Conservation (phyloP, 2,113 vertebrate genomes). For the Anhinga rufa region DNA sequence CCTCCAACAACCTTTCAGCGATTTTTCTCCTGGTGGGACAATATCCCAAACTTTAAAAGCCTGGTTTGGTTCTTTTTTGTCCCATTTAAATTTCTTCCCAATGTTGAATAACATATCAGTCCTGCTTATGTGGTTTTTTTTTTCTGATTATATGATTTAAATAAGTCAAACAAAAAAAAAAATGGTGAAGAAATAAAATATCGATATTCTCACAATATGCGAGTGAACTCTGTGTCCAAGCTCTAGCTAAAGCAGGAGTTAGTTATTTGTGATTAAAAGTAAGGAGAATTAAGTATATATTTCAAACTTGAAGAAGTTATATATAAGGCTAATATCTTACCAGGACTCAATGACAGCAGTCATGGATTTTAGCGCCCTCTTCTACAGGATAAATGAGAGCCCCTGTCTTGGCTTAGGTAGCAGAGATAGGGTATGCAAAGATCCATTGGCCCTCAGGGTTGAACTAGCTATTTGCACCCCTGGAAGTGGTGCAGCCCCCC, state of each 20-base stretch:
- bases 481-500: background rate
- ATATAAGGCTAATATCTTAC: background rate
- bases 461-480: background rate
- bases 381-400: background rate
- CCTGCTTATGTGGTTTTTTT: background rate
- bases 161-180: background rate
- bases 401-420: background rate
- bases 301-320: background rate
- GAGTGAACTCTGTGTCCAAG: background rate
- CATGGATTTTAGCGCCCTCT: background rate
- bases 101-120: background rate
- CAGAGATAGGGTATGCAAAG: background rate
- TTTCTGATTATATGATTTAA: background rate
- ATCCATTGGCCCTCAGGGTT: background rate
- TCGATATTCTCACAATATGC: background rate
- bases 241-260: background rate
- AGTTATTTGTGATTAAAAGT: background rate
- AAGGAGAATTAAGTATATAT: background rate
- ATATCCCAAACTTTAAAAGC: background rate
- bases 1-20: background rate
- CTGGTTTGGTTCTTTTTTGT: background rate
- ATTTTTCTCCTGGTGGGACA: background rate
- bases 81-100: background rate
- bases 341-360: background rate
- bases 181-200: background rate